Conservation (phyloP, 2,113 vertebrate species). For the Penelope pileata region DNA sequence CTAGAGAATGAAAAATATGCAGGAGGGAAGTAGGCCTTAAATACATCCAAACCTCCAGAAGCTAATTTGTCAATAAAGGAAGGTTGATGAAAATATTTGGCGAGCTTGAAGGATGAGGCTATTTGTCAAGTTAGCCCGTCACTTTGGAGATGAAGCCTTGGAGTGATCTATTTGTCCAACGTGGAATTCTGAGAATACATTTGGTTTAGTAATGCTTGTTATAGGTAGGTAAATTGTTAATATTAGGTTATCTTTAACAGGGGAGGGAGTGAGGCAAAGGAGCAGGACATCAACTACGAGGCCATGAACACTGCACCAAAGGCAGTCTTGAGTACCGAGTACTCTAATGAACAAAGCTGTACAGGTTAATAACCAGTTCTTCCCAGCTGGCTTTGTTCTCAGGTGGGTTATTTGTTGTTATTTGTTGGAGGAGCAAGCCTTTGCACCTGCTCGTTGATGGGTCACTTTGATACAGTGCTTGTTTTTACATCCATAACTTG, state of each 20-base stretch:
- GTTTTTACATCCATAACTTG: neutral
- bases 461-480: neutral
- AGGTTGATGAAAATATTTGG: neutral
- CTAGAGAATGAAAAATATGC: neutral
- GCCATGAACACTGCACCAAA: neutral
- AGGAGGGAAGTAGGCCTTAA: neutral
- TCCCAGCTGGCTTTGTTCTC: neutral
- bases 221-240: neutral
- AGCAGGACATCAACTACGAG: neutral
- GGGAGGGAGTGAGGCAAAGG: neutral
- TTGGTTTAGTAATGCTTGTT: neutral
- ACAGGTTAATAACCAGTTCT: neutral
- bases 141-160: conserved; percentile 28
- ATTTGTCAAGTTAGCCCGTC: neutral
- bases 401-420: neutral
- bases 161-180: neutral
- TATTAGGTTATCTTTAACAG: neutral
- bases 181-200: neutral
- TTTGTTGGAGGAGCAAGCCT: neutral
- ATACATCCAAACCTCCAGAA: neutral
- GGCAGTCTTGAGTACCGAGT: neutral
- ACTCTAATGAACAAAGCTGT: neutral
- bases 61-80: neutral
- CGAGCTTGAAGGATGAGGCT: conserved; percentile 5
- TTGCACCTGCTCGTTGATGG: neutral